These are phyloP conservation scores for Todus mexicanus DNA, from an alignment of 2,797 vertebrate genomes.

Conservation along the genomic window DNA sequence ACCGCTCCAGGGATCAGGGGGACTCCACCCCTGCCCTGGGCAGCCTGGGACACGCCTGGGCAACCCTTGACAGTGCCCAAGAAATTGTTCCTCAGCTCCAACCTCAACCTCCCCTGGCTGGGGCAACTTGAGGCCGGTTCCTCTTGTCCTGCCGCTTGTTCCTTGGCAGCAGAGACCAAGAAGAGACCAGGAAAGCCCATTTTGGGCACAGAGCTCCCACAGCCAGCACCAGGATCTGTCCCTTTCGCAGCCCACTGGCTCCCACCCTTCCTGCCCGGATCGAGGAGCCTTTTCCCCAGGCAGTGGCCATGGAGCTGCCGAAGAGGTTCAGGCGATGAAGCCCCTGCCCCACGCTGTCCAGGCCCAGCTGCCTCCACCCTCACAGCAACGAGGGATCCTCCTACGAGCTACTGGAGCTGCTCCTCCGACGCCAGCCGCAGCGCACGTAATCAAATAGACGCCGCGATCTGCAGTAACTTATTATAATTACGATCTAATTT, in stretches of 20 bases:
- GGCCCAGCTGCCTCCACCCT: accelerated
- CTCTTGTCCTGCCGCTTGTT: background rate
- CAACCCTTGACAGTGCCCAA: too few relatives aligned
- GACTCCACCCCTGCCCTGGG: too few relatives aligned
- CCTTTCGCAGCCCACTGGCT: background rate
- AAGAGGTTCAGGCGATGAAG: accelerated
- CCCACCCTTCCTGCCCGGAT: background rate
- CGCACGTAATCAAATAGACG: background rate
- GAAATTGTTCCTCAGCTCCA: too few relatives aligned
- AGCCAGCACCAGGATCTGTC: accelerated
- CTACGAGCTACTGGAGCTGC: accelerated
- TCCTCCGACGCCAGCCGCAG: background rate
- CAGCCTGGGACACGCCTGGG: too few relatives aligned
- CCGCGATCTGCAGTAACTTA: background rate
- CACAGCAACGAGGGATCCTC: background rate
- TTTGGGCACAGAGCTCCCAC: background rate
- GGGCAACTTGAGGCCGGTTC: too few relatives aligned
- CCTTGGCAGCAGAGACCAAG: background rate
- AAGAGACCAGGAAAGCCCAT: background rate
- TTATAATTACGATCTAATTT: slow-evolving; percentile 7
- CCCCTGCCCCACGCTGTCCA: background rate
- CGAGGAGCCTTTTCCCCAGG: background rate
- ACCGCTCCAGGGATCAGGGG: too few relatives aligned
- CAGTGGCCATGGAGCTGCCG: background rate
- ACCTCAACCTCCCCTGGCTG: too few relatives aligned